phyloP scores from a whole-genome alignment of 1,140 invertebrate genomes.

The Paraescarpia echinospica region DNA sequence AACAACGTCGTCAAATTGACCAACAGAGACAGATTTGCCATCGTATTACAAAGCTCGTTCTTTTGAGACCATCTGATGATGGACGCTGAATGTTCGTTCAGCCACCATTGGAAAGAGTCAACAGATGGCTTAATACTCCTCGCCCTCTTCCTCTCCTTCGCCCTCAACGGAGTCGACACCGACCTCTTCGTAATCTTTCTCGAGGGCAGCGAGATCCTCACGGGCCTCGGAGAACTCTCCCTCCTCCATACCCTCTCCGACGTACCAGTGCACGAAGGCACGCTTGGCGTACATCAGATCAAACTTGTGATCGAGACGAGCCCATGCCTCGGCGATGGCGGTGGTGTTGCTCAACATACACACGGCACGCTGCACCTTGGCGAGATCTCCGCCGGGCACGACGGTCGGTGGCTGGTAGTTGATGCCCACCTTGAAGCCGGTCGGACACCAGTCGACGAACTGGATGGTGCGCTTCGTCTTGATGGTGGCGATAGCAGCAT shows the following conservation, averaged over 20 bases:
- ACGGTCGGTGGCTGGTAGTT: background rate
- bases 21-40: too few relatives aligned
- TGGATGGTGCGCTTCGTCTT: conserved; percentile 3
- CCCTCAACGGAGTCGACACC: background rate
- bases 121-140: background rate
- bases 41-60: too few relatives aligned
- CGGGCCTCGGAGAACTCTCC: conserved; percentile 2
- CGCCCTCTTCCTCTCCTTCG: background rate
- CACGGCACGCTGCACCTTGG: background rate
- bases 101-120: too few relatives aligned
- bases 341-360: background rate
- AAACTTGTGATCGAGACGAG: background rate
- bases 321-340: background rate
- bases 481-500: background rate
- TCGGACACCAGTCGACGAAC: background rate
- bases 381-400: background rate
- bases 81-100: too few relatives aligned
- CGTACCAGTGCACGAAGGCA: background rate
- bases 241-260: background rate
- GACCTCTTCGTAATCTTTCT: background rate
- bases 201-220: background rate
- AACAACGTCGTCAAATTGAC: too few relatives aligned
- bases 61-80: too few relatives aligned
- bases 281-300: background rate
- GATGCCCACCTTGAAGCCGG: background rate